Conservation (phyloP, 2,888 invertebrate species). For the Coecobrya sp. region DNA sequence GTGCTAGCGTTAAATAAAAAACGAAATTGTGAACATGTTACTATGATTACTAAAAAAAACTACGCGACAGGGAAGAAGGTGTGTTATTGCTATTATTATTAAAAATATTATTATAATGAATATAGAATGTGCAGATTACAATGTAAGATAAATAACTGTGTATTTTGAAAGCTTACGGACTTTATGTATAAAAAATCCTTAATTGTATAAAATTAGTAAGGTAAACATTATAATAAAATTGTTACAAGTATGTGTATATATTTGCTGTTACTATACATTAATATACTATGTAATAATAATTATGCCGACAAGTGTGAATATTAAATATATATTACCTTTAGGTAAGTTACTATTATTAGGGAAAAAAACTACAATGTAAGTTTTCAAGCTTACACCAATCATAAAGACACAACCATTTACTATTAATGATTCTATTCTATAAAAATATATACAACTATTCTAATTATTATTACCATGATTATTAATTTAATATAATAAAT, state of each 20-base stretch:
- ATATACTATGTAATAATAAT: not conserved
- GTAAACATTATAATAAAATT: constrained; percentile 17
- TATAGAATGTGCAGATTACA: constrained; percentile 44
- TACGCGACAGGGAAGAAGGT: not conserved
- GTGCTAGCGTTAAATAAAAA: constrained; percentile 73
- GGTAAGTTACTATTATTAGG: constrained; percentile 4
- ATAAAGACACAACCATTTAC: constrained; percentile 80
- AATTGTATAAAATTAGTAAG: no score
- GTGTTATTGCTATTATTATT: not conserved
- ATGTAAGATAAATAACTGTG: constrained; percentile 62
- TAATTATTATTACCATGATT: constrained; percentile 14
- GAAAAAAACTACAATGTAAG: constrained; percentile 68
- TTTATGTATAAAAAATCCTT: not conserved
- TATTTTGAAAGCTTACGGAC: constrained; percentile 70
- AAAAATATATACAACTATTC: constrained; percentile 3
- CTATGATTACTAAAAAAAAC: not conserved
- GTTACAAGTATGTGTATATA: not conserved
- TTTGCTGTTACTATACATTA: constrained; percentile 19
- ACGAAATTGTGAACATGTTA: constrained; percentile 25
- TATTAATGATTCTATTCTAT: constrained; percentile 39
- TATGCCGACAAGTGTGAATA: constrained; percentile 14
- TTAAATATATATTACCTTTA: constrained; percentile 38
- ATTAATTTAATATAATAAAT: not conserved
- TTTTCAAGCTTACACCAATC: constrained; percentile 81
- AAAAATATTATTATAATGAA: not conserved